These are phyloP conservation scores for Aporrectodea caliginosa DNA, from an alignment of 1,140 invertebrate species.

Conservation along the genomic window DNA sequence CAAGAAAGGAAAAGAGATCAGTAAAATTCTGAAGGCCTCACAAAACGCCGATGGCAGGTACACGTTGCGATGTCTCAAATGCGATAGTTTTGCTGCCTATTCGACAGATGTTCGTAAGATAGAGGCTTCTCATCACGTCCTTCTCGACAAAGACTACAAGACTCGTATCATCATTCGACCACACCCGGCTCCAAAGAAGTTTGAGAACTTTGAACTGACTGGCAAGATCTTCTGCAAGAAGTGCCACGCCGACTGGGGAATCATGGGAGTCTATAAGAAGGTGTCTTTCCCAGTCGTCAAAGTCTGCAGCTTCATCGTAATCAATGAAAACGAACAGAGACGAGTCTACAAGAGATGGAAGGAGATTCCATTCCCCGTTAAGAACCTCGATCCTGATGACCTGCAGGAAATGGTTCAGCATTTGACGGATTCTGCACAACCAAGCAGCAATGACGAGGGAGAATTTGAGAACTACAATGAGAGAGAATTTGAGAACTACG, in stretches of 20 bases:
- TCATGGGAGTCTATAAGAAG: slow-evolving; percentile 32
- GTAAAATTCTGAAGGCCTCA: neutral
- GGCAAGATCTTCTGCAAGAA: slow-evolving; percentile 40
- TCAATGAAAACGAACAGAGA: slow-evolving; percentile 30
- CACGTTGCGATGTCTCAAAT: slow-evolving; percentile 39
- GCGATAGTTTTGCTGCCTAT: slow-evolving; percentile 38
- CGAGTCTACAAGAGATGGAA: slow-evolving; percentile 31
- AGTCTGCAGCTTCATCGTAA: slow-evolving; percentile 37
- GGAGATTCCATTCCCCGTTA: slow-evolving; percentile 26
- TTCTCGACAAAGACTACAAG: slow-evolving; percentile 35
- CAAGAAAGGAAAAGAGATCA: slow-evolving; percentile 18
- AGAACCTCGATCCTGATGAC: slow-evolving; percentile 20
- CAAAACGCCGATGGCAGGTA: slow-evolving; percentile 1
- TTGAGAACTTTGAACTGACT: slow-evolving; percentile 29
- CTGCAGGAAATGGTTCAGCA: neutral
- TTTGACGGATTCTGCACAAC: too few relatives aligned
- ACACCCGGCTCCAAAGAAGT: slow-evolving; percentile 23
- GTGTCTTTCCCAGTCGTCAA: slow-evolving; percentile 39
- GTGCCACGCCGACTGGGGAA: slow-evolving; percentile 42
- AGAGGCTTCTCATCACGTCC: slow-evolving; percentile 37
- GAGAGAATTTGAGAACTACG: too few relatives aligned
- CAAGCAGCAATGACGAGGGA: too few relatives aligned
- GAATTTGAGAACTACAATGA: too few relatives aligned
- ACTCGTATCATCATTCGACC: slow-evolving; percentile 24
- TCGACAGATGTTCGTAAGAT: slow-evolving; percentile 39